Base-by-base conservation (phyloP, 2,797 vertebrate genomes). In the Takifugu rubripes region DNA sequence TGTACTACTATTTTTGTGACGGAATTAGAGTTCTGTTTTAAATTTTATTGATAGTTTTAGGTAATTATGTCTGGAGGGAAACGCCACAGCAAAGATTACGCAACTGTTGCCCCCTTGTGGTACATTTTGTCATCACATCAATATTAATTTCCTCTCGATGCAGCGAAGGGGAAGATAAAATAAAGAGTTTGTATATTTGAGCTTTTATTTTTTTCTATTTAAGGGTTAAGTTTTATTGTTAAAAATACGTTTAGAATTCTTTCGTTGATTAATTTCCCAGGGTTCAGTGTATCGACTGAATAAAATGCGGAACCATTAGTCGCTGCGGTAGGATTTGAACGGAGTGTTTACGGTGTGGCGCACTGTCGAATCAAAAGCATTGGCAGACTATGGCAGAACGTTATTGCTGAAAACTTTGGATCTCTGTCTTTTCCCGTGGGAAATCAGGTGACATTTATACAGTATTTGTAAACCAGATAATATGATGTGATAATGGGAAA, bases 291-390 rank as follows among this genome's bases (percentile, higher is more conserved):
- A 5, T 43, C 43, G n/a, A n/a, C 2, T 7, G n/a, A 5, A 46
- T 10, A 21, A 40, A 40, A 5, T 52, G 27, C 63, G 87, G 87
- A 88, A 88, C 84, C 16, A 16, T 52, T 53, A 5, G 3, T 55
- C 3, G 0, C 1, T 3, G 15, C 27, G 31, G 5, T 9, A 6
- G 3, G 6, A 7, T 44, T 2, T 10, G 12, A 9, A 15, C 83
- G 81, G 84, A 70, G 1, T 1, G 2, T 56, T 7, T 26, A 26
- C 21, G 0, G 54, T 49, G 71, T 33, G 7, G 43, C 49, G 74
- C 79, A 0, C 29, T 67, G 68, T 71, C 52, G 49, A 56, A 61
- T 14, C 64, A 6, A 3, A 29, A 27, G 12, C 57, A 31, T 0
- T 43, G 54, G 2, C 47, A 24, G 21, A 4, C 1, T 2, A 6